Evolutionary conservation across 2,797 vertebrate species (phyloP).

Genomic region (Anguilla megastoma): DNA sequence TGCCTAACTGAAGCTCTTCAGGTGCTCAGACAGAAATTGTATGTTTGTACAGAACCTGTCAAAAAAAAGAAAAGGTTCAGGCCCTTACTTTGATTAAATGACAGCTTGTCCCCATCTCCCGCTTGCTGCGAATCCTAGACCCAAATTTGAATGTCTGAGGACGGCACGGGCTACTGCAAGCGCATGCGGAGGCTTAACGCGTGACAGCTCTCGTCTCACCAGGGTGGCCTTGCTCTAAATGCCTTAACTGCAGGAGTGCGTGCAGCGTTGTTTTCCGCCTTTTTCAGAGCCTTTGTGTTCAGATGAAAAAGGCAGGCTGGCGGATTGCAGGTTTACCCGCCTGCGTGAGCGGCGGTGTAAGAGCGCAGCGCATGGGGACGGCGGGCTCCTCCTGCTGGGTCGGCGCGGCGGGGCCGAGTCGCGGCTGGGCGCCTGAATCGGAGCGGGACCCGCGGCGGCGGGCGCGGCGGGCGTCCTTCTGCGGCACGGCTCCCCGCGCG

Average conservation of each 20-base stretch:
- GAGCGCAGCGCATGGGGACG: not conserved
- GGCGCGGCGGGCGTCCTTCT: not conserved
- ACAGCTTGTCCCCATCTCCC: not conserved
- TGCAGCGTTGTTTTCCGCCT: not conserved
- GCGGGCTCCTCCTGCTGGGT: not conserved
- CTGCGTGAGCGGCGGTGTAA: not conserved
- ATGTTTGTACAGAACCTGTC: not conserved
- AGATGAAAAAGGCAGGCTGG: not conserved
- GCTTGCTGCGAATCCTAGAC: not conserved
- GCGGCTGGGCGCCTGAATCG: not conserved
- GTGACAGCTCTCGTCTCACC: not conserved
- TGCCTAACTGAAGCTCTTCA: not conserved
- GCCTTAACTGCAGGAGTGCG: not conserved
- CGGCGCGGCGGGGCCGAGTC: not conserved
- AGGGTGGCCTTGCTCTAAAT: not conserved
- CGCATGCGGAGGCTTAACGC: not conserved
- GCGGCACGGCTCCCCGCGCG: not conserved
- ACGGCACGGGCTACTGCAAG: not conserved
- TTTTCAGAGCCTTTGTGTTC: not conserved
- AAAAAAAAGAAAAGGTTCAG: not conserved
- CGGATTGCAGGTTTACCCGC: not conserved
- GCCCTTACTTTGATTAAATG: not conserved
- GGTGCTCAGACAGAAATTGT: constrained; percentile 41
- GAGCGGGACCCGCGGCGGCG: not conserved
- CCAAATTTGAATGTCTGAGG: not conserved